These are phyloP conservation scores for Malacoraja senta DNA, from an alignment of 2,797 vertebrate species.

Conservation along the genomic window DNA sequence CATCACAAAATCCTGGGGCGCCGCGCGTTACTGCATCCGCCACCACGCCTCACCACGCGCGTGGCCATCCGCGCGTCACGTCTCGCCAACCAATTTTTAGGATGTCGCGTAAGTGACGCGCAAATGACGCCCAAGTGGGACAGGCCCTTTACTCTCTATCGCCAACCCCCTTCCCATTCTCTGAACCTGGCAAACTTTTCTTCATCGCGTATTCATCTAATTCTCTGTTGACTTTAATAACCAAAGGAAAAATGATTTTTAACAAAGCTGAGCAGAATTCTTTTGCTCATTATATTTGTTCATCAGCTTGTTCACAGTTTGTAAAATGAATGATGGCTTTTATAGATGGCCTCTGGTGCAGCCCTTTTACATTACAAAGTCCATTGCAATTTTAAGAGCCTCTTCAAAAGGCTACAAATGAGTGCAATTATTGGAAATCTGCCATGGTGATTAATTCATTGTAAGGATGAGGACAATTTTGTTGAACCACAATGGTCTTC, in stretches of 20 bases:
- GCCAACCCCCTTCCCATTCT: no score
- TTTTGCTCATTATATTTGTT: not conserved
- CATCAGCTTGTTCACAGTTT: no score
- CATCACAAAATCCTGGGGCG: no score
- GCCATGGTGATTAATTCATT: not conserved
- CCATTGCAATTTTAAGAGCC: not conserved
- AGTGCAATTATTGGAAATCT: not conserved
- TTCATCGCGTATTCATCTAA: no score
- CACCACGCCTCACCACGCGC: no score
- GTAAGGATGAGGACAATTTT: not conserved
- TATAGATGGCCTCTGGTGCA: not conserved
- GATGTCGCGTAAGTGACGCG: no score
- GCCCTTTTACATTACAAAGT: not conserved
- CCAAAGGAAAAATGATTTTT: not conserved
- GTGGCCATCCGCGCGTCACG: no score
- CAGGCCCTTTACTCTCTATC: no score
- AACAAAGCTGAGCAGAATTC: not conserved
- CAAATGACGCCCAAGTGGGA: no score
- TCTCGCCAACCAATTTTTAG: no score
- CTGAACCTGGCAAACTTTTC: no score
- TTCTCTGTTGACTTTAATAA: not conserved
- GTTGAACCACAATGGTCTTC: not conserved
- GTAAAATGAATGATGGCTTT: not conserved
- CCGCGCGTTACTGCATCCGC: no score
- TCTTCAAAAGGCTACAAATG: not conserved